Evolutionary conservation across 1,140 invertebrate species (phyloP).

Genomic region (Streblospio benedicti): DNA sequence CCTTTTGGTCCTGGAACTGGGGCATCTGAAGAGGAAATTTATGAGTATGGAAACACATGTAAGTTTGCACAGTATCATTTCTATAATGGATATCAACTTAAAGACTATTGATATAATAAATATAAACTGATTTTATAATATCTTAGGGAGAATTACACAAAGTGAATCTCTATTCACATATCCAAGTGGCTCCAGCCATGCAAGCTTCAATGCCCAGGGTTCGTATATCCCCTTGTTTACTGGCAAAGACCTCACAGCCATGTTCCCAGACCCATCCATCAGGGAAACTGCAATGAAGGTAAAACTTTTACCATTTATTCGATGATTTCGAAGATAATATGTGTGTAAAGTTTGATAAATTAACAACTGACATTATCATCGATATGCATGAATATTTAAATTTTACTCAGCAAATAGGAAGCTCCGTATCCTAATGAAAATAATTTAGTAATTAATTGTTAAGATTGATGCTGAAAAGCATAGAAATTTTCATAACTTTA

Average conservation of each 20-base stretch:
- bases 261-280: not conserved
- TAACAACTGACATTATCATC: no score
- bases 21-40: not conserved
- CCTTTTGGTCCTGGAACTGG: no score
- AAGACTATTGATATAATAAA: not conserved
- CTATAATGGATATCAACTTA: not conserved
- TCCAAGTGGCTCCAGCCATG: not conserved
- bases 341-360: no score
- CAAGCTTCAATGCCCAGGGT: not conserved
- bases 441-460: no score
- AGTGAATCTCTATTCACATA: not conserved
- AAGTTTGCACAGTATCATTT: not conserved
- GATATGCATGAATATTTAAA: no score
- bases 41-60: constrained; percentile 1
- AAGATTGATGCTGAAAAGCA: no score
- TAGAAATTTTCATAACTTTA: no score
- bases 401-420: no score
- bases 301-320: no score
- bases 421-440: no score
- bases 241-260: not conserved
- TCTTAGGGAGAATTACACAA: not conserved
- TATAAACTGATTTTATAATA: not conserved
- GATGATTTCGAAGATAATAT: no score
- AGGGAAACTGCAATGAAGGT: not conserved
- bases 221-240: not conserved